Percentiles rank a stretch among this genome's conserved stretches.
These are phyloP conservation scores for Picus viridis DNA, from an alignment of 2,797 vertebrate genomes.

Conservation along the genomic window DNA sequence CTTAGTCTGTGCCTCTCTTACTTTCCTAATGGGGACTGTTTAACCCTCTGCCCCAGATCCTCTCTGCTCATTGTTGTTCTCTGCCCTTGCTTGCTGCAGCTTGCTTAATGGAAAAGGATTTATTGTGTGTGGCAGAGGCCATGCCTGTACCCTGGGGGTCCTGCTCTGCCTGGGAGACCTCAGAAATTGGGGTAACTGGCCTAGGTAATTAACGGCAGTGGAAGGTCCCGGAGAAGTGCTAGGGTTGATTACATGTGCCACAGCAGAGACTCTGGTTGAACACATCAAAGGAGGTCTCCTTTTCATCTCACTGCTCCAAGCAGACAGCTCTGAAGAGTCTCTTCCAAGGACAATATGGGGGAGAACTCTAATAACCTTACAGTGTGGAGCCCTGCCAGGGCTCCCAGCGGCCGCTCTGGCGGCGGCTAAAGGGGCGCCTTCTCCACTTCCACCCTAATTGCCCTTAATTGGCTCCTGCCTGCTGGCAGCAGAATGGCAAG, in stretches of 20 bases:
- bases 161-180: background rate
- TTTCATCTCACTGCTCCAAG: conserved; percentile 18
- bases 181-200: background rate
- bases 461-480: conserved; percentile 70
- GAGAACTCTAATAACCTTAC: conserved; percentile 72
- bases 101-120: background rate
- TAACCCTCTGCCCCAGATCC: background rate
- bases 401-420: conserved; percentile 52
- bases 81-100: background rate
- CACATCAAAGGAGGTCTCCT: conserved; percentile 61
- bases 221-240: conserved; percentile 33
- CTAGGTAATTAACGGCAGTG: background rate
- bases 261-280: background rate
- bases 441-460: conserved; percentile 72
- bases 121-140: background rate
- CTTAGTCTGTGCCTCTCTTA: background rate
- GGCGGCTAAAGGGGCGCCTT: conserved; percentile 66
- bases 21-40: background rate
- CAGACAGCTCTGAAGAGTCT: conserved; percentile 44
- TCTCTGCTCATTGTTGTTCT: background rate
- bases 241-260: background rate
- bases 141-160: background rate
- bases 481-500: conserved; percentile 60
- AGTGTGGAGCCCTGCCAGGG: conserved; percentile 62
- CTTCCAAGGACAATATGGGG: conserved; percentile 68